phyloP scores from a whole-genome alignment of 2,113 vertebrate species.

The Peromyscus leucopus region DNA sequence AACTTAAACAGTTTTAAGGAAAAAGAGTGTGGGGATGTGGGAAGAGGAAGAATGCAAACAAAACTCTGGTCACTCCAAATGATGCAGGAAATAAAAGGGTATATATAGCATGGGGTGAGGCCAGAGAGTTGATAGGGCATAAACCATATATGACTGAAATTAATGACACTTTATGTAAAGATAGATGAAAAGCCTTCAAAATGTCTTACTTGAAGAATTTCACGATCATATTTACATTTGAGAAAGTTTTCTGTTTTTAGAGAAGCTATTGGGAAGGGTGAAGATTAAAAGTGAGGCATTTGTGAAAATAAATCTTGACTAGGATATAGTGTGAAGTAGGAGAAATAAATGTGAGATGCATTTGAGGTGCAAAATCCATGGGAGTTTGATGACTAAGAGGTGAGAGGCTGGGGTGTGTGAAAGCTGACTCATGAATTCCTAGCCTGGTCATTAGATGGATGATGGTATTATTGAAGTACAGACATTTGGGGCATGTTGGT shows the following conservation, averaged over 20 bases:
- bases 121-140: neutral
- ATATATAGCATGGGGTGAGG: neutral
- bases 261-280: neutral
- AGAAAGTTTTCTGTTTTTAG: constrained; percentile 37
- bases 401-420: neutral
- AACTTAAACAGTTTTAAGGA: neutral
- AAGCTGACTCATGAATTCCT: neutral
- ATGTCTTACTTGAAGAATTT: neutral
- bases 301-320: constrained; percentile 20
- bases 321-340: neutral
- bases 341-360: constrained; percentile 5
- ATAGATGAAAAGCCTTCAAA: neutral
- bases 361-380: constrained; percentile 13
- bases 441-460: neutral
- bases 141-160: neutral
- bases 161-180: neutral
- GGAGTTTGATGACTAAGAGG: constrained; percentile 2
- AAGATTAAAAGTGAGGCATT: constrained; percentile 2
- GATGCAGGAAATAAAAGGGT: constrained; percentile 21
- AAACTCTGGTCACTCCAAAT: neutral
- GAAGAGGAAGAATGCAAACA: neutral
- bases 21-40: neutral
- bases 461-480: neutral
- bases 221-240: constrained; percentile 20
- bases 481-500: accelerated